Conservation (phyloP, 2,888 invertebrate genomes). For the Smittia sp. region DNA sequence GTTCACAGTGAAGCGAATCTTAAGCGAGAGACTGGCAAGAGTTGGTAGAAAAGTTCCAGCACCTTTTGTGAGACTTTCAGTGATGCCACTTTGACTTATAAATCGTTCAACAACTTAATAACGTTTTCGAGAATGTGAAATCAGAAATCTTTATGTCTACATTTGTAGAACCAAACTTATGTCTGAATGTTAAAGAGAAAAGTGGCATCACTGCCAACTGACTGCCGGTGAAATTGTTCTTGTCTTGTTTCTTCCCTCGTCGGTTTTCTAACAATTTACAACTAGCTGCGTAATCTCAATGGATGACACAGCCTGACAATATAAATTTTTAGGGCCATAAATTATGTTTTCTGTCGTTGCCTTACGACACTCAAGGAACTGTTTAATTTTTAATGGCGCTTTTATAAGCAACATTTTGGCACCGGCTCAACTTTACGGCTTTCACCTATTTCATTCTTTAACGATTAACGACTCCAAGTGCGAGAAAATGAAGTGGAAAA, state of each 20-base stretch:
- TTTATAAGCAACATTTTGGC: slow-evolving; percentile 28
- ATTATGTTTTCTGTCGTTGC: slow-evolving; percentile 17
- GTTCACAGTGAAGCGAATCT: too few relatives aligned
- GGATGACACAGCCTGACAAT: slow-evolving; percentile 36
- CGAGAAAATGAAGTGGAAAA: not conserved
- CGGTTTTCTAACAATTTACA: not conserved
- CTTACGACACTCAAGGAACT: slow-evolving; percentile 33
- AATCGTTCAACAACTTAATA: too few relatives aligned
- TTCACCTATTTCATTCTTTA: slow-evolving; percentile 34
- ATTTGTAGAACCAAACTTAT: too few relatives aligned
- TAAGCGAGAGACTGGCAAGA: too few relatives aligned
- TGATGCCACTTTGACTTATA: too few relatives aligned
- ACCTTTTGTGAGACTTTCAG: too few relatives aligned
- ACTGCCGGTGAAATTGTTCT: not conserved
- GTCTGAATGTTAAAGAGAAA: too few relatives aligned
- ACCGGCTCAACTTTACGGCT: slow-evolving; percentile 26
- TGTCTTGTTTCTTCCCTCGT: not conserved
- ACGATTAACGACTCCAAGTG: slow-evolving; percentile 22
- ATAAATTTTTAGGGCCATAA: slow-evolving; percentile 38
- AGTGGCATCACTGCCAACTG: too few relatives aligned
- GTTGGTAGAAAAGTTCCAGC: too few relatives aligned
- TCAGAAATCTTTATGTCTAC: too few relatives aligned
- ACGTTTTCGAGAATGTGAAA: too few relatives aligned
- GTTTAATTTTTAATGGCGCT: slow-evolving; percentile 34
- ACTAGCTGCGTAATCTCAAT: slow-evolving; percentile 25